A percentile compares a stretch with the other conserved stretches of the same genome.
phyloP scores from a whole-genome alignment of 1,140 invertebrate genomes.

The Cylas formicarius region DNA sequence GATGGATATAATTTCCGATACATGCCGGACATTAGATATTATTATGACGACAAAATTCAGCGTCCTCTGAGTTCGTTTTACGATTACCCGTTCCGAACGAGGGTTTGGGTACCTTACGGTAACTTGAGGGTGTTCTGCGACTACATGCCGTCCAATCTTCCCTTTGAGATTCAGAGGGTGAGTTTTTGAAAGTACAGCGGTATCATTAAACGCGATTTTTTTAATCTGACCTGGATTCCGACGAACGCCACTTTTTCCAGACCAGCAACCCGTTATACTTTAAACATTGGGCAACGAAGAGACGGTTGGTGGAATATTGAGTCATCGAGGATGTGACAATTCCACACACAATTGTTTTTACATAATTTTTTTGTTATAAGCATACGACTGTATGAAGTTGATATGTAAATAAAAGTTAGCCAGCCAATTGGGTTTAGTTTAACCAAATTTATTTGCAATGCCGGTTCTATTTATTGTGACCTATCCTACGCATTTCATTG shows the following conservation, averaged over 20 bases:
- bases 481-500: too few relatives aligned
- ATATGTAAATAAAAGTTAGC: too few relatives aligned
- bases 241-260: conserved; percentile 6
- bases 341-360: too few relatives aligned
- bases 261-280: conserved; percentile 18
- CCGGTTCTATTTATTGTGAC: too few relatives aligned
- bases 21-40: conserved; percentile 25
- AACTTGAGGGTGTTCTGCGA: conserved; percentile 20
- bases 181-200: conserved; percentile 2
- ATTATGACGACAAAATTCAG: conserved; percentile 27
- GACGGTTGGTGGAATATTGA: too few relatives aligned
- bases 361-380: too few relatives aligned
- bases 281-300: conserved; percentile 17
- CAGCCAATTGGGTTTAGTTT: too few relatives aligned
- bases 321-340: too few relatives aligned
- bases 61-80: conserved; percentile 15
- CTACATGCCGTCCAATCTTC: conserved; percentile 20
- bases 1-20: conserved; percentile 24
- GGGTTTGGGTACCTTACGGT: conserved; percentile 24
- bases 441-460: too few relatives aligned
- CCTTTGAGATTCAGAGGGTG: conserved; percentile 23
- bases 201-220: background rate
- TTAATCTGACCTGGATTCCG: background rate
- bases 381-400: too few relatives aligned
- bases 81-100: conserved; percentile 22